Evolutionary conservation across 2,888 invertebrate species (phyloP).

Genomic region (Macropis europaea): DNA sequence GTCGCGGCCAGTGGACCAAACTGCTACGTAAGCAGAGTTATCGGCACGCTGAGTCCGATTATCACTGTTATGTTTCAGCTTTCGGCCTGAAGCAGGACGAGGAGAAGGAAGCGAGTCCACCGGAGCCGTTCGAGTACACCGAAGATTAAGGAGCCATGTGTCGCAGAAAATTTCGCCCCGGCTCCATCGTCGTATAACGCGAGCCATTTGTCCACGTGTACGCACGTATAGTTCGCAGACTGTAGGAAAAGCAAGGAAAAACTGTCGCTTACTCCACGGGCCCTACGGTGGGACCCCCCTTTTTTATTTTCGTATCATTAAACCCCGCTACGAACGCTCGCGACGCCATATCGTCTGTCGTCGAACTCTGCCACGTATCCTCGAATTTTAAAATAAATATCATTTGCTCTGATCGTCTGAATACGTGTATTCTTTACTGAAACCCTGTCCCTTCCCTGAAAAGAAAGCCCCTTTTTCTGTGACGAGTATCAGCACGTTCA

Average conservation of each 20-base stretch:
- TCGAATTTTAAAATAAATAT: slow-evolving; percentile 38
- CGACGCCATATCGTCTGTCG: neutral
- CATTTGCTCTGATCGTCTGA: slow-evolving; percentile 10
- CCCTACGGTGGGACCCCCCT: neutral
- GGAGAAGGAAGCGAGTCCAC: slow-evolving; percentile 97
- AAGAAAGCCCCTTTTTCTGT: neutral
- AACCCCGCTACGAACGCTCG: neutral
- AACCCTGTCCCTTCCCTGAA: neutral
- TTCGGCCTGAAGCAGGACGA: slow-evolving; percentile 96
- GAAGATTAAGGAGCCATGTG: slow-evolving; percentile 84
- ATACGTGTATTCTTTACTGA: slow-evolving; percentile 7
- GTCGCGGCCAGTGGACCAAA: neutral
- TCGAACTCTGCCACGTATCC: neutral
- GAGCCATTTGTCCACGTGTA: slow-evolving; percentile 20
- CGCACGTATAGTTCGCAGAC: neutral
- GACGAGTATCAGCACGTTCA: too few relatives aligned
- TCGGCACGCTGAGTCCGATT: neutral
- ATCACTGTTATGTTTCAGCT: slow-evolving; percentile 80
- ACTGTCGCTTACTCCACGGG: neutral
- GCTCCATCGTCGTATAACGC: neutral
- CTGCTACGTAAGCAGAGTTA: neutral
- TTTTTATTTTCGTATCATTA: slow-evolving; percentile 15
- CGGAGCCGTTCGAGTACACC: slow-evolving; percentile 97
- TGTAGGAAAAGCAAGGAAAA: neutral
- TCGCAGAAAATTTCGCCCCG: neutral